Evolutionary conservation across 2,797 vertebrate genomes (phyloP), one percentile per base, ranked within the genome.

Genomic region (Halcyon badia): DNA sequence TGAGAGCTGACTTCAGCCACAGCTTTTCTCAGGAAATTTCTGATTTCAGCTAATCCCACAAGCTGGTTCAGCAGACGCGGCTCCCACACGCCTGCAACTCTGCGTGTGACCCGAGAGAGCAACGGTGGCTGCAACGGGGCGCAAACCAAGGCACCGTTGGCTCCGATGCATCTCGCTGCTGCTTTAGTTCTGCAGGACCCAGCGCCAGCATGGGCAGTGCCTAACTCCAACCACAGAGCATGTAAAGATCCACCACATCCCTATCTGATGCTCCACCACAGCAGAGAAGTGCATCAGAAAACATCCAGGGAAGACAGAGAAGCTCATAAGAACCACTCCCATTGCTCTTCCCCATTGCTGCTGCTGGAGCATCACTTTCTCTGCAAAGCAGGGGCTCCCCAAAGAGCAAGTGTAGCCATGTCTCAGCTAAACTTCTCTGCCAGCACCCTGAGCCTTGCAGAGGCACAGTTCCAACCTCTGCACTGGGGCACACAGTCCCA

Each of bases 1-100:
- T 95, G 90, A 79, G 77, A 33, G 82, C 64, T 83, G 80, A n/a
- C 80, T 80, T 66, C 86, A 93, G 90, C 80, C 83, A 44, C 82
- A 80, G 84, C 66, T 91, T 52, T 46, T 83, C 79, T 49, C 82
- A 39, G 87, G 49, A 82, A 80, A 78, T 57, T 80, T 82, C 81
- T 76, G 58, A 88, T 83, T 93, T 86, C 0, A 3, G 26, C 51
- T 44, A n/a, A 92, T 17, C 61, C 70, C 71, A 21, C 60, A 56
- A 6, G 15, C 71, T 35, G 79, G 68, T 44, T 85, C 0, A 0
- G 51, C 31, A 64, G 75, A 91, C 0, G 0, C 0, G 2, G 66
- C 20, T 94, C 57, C 77, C 83, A 88, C 0, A 0, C 5, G 33
- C 56, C 72, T 83, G 54, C 25, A 83, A 15, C 0, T 7, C 58